Evolutionary conservation across 1,140 invertebrate genomes (phyloP).

Genomic region (Galleria mellonella): DNA sequence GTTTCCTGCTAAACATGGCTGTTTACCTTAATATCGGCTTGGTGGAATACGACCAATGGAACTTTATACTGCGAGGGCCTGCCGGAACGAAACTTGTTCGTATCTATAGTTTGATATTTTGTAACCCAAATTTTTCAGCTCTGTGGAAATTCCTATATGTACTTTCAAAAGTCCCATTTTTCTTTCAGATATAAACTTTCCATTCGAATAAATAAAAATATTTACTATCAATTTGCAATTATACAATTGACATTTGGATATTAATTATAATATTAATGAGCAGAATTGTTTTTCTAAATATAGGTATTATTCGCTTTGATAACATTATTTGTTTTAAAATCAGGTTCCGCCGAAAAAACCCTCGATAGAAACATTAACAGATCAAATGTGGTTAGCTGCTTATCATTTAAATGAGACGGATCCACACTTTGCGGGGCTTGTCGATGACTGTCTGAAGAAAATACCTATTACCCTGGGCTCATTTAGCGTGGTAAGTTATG

Average conservation of each 20-base stretch:
- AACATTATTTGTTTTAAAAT: background rate
- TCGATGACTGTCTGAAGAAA: slow-evolving; percentile 70
- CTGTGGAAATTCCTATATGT: too few relatives aligned
- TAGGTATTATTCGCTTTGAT: too few relatives aligned
- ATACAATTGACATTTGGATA: too few relatives aligned
- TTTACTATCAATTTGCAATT: too few relatives aligned
- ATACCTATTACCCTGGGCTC: slow-evolving; percentile 77
- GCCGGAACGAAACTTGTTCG: slow-evolving; percentile 69
- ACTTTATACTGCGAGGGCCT: slow-evolving; percentile 84
- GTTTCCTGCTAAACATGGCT: slow-evolving; percentile 86
- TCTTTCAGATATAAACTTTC: too few relatives aligned
- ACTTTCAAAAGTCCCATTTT: too few relatives aligned
- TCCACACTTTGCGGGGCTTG: slow-evolving; percentile 68
- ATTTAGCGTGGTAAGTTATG: slow-evolving; percentile 72
- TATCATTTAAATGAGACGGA: slow-evolving; percentile 77
- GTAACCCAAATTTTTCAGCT: background rate
- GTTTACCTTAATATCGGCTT: slow-evolving; percentile 79
- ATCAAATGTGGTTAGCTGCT: slow-evolving; percentile 78
- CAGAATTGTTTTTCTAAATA: too few relatives aligned
- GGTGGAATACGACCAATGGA: slow-evolving; percentile 79
- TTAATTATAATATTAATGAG: too few relatives aligned
- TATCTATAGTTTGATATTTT: slow-evolving; percentile 6
- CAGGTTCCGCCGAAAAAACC: slow-evolving; percentile 74
- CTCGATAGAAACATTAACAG: slow-evolving; percentile 68
- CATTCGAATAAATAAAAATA: too few relatives aligned